Conservation (phyloP, 2,797 vertebrate species). For the Discoglossus pictus region DNA sequence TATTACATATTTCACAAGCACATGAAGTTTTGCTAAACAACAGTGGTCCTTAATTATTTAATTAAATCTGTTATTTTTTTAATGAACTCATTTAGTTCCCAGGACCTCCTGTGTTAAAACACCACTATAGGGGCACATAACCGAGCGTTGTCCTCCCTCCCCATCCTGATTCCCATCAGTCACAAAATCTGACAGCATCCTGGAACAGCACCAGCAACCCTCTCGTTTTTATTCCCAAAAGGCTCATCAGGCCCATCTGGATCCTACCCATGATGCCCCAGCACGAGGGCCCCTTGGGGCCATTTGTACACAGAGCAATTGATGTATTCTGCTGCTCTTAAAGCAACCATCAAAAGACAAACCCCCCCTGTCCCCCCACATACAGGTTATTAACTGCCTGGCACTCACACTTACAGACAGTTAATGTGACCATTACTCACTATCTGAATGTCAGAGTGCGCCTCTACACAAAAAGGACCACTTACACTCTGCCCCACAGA, state of each 20-base stretch:
- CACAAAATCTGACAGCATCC: slow-evolving; percentile 8
- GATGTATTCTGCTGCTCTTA: not conserved
- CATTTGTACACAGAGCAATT: slow-evolving; percentile 18
- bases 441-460: too few relatives aligned
- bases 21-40: too few relatives aligned
- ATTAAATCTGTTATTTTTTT: too few relatives aligned
- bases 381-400: too few relatives aligned
- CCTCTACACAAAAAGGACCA: too few relatives aligned
- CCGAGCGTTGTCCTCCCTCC: not conserved
- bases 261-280: slow-evolving; percentile 23
- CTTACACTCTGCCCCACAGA: too few relatives aligned
- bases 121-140: too few relatives aligned
- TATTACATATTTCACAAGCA: too few relatives aligned
- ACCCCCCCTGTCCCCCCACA: not conserved
- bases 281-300: slow-evolving; percentile 1
- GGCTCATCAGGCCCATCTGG: slow-evolving; percentile 27
- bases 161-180: not conserved
- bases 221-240: slow-evolving; percentile 17
- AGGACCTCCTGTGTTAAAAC: too few relatives aligned
- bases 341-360: too few relatives aligned
- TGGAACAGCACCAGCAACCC: slow-evolving; percentile 25
- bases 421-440: not conserved
- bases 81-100: too few relatives aligned
- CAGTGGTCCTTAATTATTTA: too few relatives aligned
- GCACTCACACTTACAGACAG: not conserved